Evolutionary conservation across 1,140 invertebrate genomes (phyloP).

Genomic region (Riptortus pedestris): DNA sequence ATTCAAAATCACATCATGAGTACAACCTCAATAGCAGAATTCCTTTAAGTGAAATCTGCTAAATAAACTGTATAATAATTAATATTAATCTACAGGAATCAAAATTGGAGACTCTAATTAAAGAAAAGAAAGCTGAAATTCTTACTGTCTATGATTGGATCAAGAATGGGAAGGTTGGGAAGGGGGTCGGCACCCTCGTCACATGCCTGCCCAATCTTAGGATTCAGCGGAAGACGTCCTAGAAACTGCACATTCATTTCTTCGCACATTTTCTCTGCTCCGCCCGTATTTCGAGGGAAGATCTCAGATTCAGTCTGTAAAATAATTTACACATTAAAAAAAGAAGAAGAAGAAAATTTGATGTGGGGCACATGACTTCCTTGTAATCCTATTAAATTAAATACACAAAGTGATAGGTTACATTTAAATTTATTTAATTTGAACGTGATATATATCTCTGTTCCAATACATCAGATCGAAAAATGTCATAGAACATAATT

Average conservation of each 20-base stretch:
- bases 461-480: too few species aligned
- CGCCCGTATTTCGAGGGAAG: slow-evolving; percentile 60
- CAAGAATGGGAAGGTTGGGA: background rate
- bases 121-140: background rate
- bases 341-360: background rate
- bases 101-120: too few species aligned
- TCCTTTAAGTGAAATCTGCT: too few species aligned
- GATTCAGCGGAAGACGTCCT: slow-evolving; percentile 72
- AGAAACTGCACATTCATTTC: slow-evolving; percentile 56
- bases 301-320: slow-evolving; percentile 56
- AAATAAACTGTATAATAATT: too few species aligned
- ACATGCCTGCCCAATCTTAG: slow-evolving; percentile 58
- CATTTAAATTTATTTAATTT: background rate
- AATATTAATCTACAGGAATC: too few species aligned
- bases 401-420: background rate
- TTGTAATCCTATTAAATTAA: background rate
- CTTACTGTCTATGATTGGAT: background rate
- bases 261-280: slow-evolving; percentile 50
- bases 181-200: slow-evolving; percentile 52
- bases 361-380: background rate
- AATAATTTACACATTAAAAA: slow-evolving; percentile 7
- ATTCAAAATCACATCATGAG: too few species aligned
- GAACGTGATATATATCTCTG: background rate
- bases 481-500: too few species aligned
- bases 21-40: too few species aligned